Conservation (phyloP, 2,888 invertebrate species). For the Drosophila ustulata region DNA sequence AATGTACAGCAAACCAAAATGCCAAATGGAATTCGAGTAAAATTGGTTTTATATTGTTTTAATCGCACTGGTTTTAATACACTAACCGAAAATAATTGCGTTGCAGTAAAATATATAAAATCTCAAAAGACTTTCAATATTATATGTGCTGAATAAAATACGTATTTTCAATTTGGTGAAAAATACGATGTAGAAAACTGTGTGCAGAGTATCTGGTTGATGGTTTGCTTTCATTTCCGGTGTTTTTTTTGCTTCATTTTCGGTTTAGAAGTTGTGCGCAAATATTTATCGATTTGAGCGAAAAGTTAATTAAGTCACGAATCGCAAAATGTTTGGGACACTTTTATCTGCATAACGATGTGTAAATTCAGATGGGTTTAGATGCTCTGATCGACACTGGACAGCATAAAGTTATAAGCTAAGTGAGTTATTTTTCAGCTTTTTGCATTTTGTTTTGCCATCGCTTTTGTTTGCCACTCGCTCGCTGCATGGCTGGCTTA, state of each 20-base stretch:
- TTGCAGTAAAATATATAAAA: no score
- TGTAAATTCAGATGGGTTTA: conserved; percentile 40
- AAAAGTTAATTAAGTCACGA: conserved; percentile 63
- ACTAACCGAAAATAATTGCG: background rate
- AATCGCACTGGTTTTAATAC: conserved; percentile 13
- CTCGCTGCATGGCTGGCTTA: conserved; percentile 23
- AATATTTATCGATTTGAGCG: conserved; percentile 57
- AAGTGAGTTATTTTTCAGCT: conserved; percentile 14
- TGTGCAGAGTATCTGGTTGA: conserved; percentile 8
- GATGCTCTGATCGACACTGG: conserved; percentile 13
- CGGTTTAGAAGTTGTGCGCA: conserved; percentile 39
- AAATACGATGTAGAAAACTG: background rate
- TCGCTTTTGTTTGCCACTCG: conserved; percentile 17
- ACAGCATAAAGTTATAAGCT: conserved; percentile 30
- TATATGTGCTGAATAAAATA: no score
- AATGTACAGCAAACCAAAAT: conserved; percentile 32
- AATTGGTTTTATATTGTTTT: conserved; percentile 42
- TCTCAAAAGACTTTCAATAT: no score
- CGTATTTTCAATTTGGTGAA: no score
- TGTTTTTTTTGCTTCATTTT: conserved; percentile 14
- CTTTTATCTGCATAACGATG: conserved; percentile 38
- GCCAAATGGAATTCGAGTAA: conserved; percentile 35
- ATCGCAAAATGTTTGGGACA: conserved; percentile 8
- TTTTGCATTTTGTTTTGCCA: conserved; percentile 25
- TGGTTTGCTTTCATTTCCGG: background rate